Conservation (phyloP, 2,113 vertebrate genomes). For the Agapornis roseicollis region DNA sequence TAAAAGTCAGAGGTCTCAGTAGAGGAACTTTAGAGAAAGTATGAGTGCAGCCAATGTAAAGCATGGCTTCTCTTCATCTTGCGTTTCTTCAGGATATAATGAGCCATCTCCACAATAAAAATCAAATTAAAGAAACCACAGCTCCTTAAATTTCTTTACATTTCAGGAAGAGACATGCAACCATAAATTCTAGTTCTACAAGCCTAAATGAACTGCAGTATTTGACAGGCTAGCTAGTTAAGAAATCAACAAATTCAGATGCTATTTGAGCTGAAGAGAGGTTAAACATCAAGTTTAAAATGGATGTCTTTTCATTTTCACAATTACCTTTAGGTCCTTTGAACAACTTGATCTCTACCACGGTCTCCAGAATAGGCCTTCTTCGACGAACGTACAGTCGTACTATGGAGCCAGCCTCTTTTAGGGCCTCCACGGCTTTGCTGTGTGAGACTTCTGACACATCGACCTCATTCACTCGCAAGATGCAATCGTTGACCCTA, state of each 20-base stretch:
- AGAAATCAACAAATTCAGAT: neutral
- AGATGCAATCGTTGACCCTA: slow-evolving; percentile 96
- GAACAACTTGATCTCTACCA: slow-evolving; percentile 93
- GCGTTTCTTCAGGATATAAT: neutral
- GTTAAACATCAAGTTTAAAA: neutral
- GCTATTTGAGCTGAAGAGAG: neutral
- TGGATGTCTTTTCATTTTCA: neutral
- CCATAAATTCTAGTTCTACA: neutral
- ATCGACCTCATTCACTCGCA: slow-evolving; percentile 92
- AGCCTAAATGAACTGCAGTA: neutral
- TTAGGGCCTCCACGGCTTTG: slow-evolving; percentile 93
- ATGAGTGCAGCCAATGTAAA: neutral
- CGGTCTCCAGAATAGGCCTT: slow-evolving; percentile 92
- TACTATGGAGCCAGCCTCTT: slow-evolving; percentile 93
- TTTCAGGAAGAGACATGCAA: neutral
- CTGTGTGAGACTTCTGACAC: slow-evolving; percentile 95
- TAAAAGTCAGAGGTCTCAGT: neutral
- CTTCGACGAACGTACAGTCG: slow-evolving; percentile 90
- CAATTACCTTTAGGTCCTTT: slow-evolving; percentile 95
- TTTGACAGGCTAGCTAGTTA: neutral
- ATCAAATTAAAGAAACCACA: neutral
- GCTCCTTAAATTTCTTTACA: neutral
- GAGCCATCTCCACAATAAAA: neutral
- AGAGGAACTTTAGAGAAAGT: neutral
- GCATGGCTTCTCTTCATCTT: neutral